Percentiles rank a stretch among this genome's conserved stretches.
Conservation (phyloP, 2,113 vertebrate species). For the Onychostoma macrolepis region DNA sequence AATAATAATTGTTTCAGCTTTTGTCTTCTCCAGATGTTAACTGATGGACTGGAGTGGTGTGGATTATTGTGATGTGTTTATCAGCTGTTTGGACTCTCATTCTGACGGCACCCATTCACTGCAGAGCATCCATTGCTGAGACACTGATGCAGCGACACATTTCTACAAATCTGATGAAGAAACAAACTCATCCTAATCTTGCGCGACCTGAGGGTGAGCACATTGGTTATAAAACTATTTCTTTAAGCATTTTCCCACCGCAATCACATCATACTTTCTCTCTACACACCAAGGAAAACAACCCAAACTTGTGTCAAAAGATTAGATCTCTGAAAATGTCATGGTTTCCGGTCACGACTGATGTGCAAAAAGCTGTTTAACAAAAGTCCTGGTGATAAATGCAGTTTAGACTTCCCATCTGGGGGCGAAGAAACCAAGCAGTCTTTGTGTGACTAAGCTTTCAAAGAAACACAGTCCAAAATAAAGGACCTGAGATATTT, state of each 20-base stretch:
- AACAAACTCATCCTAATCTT: too few species aligned
- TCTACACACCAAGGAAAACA: neutral
- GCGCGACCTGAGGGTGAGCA: neutral
- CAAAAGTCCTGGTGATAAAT: neutral
- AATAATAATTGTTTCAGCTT: too few species aligned
- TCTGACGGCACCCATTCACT: too few species aligned
- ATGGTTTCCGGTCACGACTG: slow-evolving; percentile 1
- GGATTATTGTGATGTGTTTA: too few species aligned
- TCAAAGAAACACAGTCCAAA: neutral
- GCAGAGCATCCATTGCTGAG: too few species aligned
- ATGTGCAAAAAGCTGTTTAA: neutral
- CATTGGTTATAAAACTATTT: too few species aligned
- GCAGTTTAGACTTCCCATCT: neutral
- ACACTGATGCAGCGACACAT: neutral
- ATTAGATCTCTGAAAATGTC: neutral
- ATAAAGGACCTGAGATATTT: neutral
- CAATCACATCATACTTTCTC: neutral
- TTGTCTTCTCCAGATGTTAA: too few species aligned
- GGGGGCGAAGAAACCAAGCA: neutral
- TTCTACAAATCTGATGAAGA: neutral
- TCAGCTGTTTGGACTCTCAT: too few species aligned
- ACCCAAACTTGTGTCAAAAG: neutral
- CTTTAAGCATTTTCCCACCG: neutral
- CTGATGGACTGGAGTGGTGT: too few species aligned
- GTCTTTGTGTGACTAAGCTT: neutral